Evolutionary conservation across 2,113 vertebrate genomes (phyloP).

Genomic region (Solenodon paradoxus): DNA sequence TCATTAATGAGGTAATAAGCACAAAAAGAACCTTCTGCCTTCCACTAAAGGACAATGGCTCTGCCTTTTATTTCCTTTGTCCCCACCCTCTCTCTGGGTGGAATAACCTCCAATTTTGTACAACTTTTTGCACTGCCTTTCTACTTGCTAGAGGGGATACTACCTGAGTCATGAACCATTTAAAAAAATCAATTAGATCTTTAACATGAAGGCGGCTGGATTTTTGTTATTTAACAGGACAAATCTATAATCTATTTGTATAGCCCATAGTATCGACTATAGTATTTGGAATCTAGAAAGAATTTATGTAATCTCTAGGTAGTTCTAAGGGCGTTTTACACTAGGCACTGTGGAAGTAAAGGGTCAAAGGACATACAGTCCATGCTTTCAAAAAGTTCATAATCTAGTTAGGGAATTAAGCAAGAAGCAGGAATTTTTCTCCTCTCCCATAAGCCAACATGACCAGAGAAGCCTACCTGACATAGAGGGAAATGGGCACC

Average conservation of each 20-base stretch:
- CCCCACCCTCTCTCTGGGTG: background rate
- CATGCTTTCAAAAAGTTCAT: conserved; percentile 5
- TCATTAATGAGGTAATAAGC: too few species aligned
- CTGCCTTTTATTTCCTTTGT: too few species aligned
- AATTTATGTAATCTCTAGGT: background rate
- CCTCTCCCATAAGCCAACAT: background rate
- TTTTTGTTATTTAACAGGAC: background rate
- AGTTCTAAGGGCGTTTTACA: conserved; percentile 15
- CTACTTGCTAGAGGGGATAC: background rate
- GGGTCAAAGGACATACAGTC: background rate
- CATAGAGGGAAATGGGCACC: conserved; percentile 98
- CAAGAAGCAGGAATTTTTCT: background rate
- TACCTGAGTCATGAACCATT: background rate
- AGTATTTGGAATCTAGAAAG: background rate
- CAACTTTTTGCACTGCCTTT: background rate
- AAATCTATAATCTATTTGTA: background rate
- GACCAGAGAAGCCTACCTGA: conserved; percentile 85
- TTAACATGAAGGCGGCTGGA: background rate
- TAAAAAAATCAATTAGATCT: background rate
- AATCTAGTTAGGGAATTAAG: background rate
- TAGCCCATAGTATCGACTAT: background rate
- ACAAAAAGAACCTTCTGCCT: too few species aligned
- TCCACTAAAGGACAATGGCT: too few species aligned
- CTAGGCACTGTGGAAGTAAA: background rate
- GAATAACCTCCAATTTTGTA: background rate